These are phyloP conservation scores for honey bee (Apis mellifera) DNA, from an alignment of 1,140 invertebrate genomes.

Conservation along the genomic window Amel_HAv3.1 CM009934.2:8305001-8305500, in stretches of 20 bases:
- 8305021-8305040: slow-evolving; percentile 16
- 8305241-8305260: slow-evolving; percentile 25
- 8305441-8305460: slow-evolving; percentile 51
- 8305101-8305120: neutral
- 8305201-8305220: slow-evolving; percentile 39
- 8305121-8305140: neutral
- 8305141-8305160: neutral
- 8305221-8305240: slow-evolving; percentile 25
- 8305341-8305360: neutral
- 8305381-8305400: slow-evolving; percentile 52
- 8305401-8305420: slow-evolving; percentile 62
- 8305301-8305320: no score
- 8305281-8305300: neutral
- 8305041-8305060: neutral
- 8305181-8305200: slow-evolving; percentile 1
- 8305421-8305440: slow-evolving; percentile 61
- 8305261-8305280: slow-evolving; percentile 13
- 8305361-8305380: slow-evolving; percentile 21
- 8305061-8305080: neutral
- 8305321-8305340: no score
- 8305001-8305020: slow-evolving; percentile 19
- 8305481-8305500: slow-evolving; percentile 64
- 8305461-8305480: slow-evolving; percentile 66
- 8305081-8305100: neutral
- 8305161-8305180: neutral